Conservation (phyloP, 2,113 vertebrate genomes). For the Petrocephalus microphthalmus region DNA sequence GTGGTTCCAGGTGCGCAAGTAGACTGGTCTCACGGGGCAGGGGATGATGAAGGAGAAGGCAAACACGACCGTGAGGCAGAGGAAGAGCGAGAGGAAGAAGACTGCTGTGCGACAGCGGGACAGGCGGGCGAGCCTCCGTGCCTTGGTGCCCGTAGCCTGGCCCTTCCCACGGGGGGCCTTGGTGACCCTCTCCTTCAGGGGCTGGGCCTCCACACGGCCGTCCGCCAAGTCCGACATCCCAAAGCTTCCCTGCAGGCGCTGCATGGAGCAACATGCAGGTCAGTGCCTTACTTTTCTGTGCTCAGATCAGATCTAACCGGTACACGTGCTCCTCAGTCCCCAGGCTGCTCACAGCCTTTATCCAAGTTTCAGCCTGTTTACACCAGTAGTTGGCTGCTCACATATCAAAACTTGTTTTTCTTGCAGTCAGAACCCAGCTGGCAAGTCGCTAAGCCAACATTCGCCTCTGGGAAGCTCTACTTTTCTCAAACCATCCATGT, state of each 20-base stretch:
- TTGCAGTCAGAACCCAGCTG: not conserved
- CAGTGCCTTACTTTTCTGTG: not conserved
- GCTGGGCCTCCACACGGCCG: slow-evolving; percentile 68
- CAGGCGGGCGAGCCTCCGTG: slow-evolving; percentile 50
- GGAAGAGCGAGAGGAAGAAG: slow-evolving; percentile 80
- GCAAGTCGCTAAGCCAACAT: not conserved
- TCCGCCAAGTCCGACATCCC: slow-evolving; percentile 65
- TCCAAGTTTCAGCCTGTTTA: not conserved
- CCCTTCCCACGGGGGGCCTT: slow-evolving; percentile 41
- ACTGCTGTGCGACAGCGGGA: slow-evolving; percentile 73
- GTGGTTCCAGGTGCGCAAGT: slow-evolving; percentile 63
- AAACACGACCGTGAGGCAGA: slow-evolving; percentile 80
- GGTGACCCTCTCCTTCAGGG: slow-evolving; percentile 62
- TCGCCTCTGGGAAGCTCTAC: not conserved
- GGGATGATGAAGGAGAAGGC: slow-evolving; percentile 90
- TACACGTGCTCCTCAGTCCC: not conserved
- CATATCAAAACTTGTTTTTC: not conserved
- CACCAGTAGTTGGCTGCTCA: not conserved
- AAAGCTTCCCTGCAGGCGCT: slow-evolving; percentile 27
- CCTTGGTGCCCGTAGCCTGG: slow-evolving; percentile 45
- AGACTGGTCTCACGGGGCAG: slow-evolving; percentile 77
- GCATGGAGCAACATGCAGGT: not conserved
- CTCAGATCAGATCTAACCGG: not conserved
- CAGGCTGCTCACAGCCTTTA: not conserved
- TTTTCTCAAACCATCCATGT: not conserved